Base-by-base conservation (phyloP, 2,888 invertebrate species). In the Diarsia mendica region DNA sequence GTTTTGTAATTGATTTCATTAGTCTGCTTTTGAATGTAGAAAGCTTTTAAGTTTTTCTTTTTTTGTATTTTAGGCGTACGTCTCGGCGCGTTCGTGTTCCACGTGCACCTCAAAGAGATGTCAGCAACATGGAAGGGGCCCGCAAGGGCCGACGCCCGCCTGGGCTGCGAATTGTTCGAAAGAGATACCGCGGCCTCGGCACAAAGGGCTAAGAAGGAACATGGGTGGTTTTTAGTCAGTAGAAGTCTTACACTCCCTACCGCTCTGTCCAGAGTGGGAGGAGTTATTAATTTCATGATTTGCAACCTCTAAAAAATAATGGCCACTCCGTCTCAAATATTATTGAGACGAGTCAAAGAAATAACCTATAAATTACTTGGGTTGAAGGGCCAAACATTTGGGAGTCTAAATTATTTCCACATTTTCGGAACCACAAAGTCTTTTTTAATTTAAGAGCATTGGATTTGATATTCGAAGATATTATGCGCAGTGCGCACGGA, bases 1-100 rank as follows among this genome's bases (percentile, higher is more conserved):
- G 48, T 49, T 51, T 77, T 70, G 58, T 48, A 51, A 67, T 70
- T 73, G 33, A 71, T 66, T 76, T 77, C 28, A 28, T 75, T 60
- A 60, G 28, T 2, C 23, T 28, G 2, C 33, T 72, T 33, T 64
- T 28, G 72, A n/a, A 39, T n/a, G 18, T n/a, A 28, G 11, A 58
- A 77, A 64, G 46, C 46, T 79, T 77, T 69, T 46, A 64, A 15
- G 20, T 10, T 1, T 46, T 63, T 23, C 10, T 53, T 46, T 58
- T 3, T 33, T 65, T 23, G 11, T 46, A 20, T 65, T n/a, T 75
- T 10, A 20, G 20, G 23, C 39, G 5, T 5, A 6, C 39, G 39
- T 39, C 39, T 28, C 28, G 28, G 28, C 28, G 28, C 28, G 28
- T 28, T 28, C 28, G 28, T 28, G 28, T 28, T 28, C 28, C 28